Evolutionary conservation across 1,140 invertebrate species (phyloP).

Genomic region (Ips nitidus): DNA sequence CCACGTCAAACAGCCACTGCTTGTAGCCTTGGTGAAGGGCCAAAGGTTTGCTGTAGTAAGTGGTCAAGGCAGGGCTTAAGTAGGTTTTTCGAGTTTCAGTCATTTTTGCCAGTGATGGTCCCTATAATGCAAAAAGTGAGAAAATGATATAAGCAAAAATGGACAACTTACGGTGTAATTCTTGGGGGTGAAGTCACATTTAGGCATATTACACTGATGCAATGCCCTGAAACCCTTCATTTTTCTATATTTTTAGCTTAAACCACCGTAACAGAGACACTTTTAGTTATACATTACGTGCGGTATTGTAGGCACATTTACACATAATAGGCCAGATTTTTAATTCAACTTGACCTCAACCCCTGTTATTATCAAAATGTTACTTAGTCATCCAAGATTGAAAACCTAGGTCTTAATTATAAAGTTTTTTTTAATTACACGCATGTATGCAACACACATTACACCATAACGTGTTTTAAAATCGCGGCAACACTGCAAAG

Average conservation of each 20-base stretch:
- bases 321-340: background rate
- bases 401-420: too few relatives aligned
- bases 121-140: conserved; percentile 50
- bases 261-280: background rate
- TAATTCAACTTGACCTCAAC: too few relatives aligned
- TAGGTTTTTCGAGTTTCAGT: conserved; percentile 60
- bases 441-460: too few relatives aligned
- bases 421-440: too few relatives aligned
- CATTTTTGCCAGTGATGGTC: conserved; percentile 61
- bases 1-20: conserved; percentile 91
- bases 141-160: conserved; percentile 15
- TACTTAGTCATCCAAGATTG: too few relatives aligned
- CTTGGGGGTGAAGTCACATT: conserved; percentile 52
- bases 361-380: too few relatives aligned
- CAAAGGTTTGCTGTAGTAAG: conserved; percentile 82
- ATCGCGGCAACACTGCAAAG: too few relatives aligned
- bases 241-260: background rate
- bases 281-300: background rate
- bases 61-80: conserved; percentile 71
- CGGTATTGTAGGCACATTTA: background rate
- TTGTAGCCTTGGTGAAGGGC: conserved; percentile 82
- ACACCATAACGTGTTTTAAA: too few relatives aligned
- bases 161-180: conserved; percentile 51
- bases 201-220: conserved; percentile 45
- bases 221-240: background rate